These are phyloP conservation scores for Pachyramphus minor DNA, from an alignment of 2,113 vertebrate genomes.

Conservation along the genomic window DNA sequence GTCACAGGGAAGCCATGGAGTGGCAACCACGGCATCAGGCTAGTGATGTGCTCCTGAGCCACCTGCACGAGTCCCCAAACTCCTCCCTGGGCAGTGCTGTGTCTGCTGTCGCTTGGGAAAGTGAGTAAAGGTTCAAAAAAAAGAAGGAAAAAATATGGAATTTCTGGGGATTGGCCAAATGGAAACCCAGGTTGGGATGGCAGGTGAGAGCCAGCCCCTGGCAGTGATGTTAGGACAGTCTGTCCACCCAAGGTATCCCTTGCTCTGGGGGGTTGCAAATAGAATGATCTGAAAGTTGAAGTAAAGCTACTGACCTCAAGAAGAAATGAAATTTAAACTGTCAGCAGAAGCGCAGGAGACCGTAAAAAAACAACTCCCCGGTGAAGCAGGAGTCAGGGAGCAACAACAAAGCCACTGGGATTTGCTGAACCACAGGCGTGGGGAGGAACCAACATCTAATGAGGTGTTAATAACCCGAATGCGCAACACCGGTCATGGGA, in stretches of 20 bases:
- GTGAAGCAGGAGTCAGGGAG: not conserved
- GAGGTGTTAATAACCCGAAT: slow-evolving; percentile 40
- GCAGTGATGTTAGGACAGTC: not conserved
- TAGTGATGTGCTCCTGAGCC: not conserved
- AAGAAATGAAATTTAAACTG: slow-evolving; percentile 25
- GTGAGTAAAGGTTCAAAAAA: not conserved
- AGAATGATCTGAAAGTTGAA: not conserved
- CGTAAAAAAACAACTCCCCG: not conserved
- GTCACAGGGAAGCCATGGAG: not conserved
- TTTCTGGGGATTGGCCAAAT: not conserved
- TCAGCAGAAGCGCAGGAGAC: slow-evolving; percentile 17
- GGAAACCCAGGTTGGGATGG: not conserved
- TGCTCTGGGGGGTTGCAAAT: rapidly evolving
- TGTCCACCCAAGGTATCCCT: not conserved
- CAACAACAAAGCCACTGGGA: not conserved
- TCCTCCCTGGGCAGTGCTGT: not conserved
- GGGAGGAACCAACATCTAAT: slow-evolving; percentile 31
- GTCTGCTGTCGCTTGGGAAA: not conserved
- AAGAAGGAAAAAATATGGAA: not conserved
- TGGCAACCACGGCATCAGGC: not conserved
- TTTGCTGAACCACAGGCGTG: slow-evolving; percentile 13
- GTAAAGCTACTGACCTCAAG: not conserved
- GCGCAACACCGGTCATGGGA: not conserved
- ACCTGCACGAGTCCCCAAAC: rapidly evolving
- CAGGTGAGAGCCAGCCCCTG: not conserved